Base-by-base conservation (phyloP, 2,113 vertebrate genomes). In the Australoheros scitulus region DNA sequence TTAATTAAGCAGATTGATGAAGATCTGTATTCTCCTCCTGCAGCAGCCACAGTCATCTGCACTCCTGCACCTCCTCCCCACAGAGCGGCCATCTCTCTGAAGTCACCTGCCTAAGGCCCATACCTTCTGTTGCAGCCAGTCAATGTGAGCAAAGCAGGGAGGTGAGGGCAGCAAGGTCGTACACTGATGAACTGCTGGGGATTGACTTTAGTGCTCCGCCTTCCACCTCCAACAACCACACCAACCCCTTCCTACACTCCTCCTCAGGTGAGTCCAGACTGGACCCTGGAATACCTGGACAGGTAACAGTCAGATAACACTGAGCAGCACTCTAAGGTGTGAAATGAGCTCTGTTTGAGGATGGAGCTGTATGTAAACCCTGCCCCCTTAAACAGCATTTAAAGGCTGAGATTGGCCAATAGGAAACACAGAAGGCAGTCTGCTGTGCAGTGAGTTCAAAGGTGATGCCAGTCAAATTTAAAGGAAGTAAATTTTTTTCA, bases 121-220 rank as follows among this genome's bases (percentile, higher is more conserved):
- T 61, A 60, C 84, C 34, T 55, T 78, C 3, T 61, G 38, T 84
- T 84, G 38, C 80, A 94, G 92, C 22, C 34, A 86, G 57, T 68
- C 91, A 83, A 36, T 80, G 70, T 38, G 81, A 81, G 55, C 81
- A 70, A 38, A 80, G 58, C 11, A 56, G 41, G 8, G 80, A 47
- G 9, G 61, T 61, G 11, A 56, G 76, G 6, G 79, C 82, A 41
- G 84, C 61, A 50, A 80, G 80, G 57, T 96, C 95, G 0, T 95
- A 95, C 84, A 77, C 89, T 0, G 94, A 96, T 75, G 95, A 95
- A 29, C 92, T 96, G 55, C 77, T 90, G 61, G 95, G 93, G 13
- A 95, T 96, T 7, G 89, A 93, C 22, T 96, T 96, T 79, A 90
- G 85, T 8, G 76, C 72, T 6, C 65, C 87, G 9, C 14, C 57